A percentile compares a stretch with the other conserved stretches of the same genome.
These are phyloP conservation scores for Tangara arthus DNA, from an alignment of 2,797 vertebrate genomes.

Conservation along the genomic window DNA sequence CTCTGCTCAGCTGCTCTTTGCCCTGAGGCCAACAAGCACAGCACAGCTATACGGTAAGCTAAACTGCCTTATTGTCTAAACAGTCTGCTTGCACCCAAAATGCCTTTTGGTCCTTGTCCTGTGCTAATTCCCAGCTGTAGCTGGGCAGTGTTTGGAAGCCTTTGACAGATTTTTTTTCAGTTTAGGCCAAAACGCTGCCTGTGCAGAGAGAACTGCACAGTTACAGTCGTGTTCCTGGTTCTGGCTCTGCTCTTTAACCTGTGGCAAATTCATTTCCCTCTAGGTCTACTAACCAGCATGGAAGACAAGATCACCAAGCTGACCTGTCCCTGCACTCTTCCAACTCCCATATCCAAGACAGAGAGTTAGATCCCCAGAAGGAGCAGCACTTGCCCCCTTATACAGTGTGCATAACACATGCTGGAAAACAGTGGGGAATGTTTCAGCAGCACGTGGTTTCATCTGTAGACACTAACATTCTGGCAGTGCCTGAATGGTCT, in stretches of 20 bases:
- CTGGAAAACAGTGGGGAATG: background rate
- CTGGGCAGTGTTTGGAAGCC: background rate
- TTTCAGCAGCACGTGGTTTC: background rate
- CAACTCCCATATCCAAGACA: background rate
- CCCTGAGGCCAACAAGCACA: background rate
- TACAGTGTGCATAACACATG: accelerated
- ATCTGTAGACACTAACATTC: background rate
- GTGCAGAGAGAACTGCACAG: background rate
- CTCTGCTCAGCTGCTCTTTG: background rate
- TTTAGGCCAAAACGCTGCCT: background rate
- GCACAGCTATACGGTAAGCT: background rate
- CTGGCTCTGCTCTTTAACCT: background rate
- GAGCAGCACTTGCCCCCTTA: background rate
- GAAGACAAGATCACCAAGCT: accelerated
- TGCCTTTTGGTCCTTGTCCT: background rate
- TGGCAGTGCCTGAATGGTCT: background rate
- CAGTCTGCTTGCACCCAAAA: background rate
- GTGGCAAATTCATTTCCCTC: background rate
- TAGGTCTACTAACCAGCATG: background rate
- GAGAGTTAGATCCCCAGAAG: background rate
- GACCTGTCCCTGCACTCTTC: background rate
- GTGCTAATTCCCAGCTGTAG: background rate
- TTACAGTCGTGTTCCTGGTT: background rate
- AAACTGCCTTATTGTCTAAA: background rate
- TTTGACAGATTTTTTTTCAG: background rate